phyloP scores from a whole-genome alignment of 2,113 vertebrate genomes.

The Okapia johnstoni region DNA sequence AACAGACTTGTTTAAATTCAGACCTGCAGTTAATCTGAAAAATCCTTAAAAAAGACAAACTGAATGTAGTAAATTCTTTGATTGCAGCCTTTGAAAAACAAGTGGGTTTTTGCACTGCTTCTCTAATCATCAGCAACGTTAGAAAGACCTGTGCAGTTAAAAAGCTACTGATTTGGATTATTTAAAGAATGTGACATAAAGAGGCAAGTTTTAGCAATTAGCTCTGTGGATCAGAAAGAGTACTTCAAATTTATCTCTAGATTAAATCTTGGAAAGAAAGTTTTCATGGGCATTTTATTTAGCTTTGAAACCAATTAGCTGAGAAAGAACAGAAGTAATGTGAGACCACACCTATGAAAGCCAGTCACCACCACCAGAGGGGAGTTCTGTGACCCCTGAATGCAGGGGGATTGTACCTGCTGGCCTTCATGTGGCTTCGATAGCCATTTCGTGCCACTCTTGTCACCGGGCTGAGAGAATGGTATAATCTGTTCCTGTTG shows the following conservation, averaged over 20 bases:
- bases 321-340: conserved; percentile 73
- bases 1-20: background rate
- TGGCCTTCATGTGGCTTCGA: conserved; percentile 96
- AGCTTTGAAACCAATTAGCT: conserved; percentile 64
- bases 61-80: conserved; percentile 38
- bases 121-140: background rate
- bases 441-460: conserved; percentile 96
- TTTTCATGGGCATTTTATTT: conserved; percentile 52
- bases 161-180: conserved; percentile 40
- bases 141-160: background rate
- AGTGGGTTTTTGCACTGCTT: conserved; percentile 5
- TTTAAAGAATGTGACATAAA: conserved; percentile 32
- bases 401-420: conserved; percentile 91
- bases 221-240: conserved; percentile 64
- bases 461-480: conserved; percentile 98
- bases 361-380: conserved; percentile 82
- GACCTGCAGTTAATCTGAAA: conserved; percentile 38
- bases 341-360: conserved; percentile 78
- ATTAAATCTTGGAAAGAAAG: conserved; percentile 46
- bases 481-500: conserved; percentile 99
- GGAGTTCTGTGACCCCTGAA: conserved; percentile 74
- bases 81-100: conserved; percentile 27
- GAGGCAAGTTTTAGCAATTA: conserved; percentile 58
- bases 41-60: conserved; percentile 40
- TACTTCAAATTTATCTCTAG: background rate